A percentile compares a stretch with the other conserved stretches of the same genome.
phyloP scores from a whole-genome alignment of 35 echinoderm and acorn worm species.

The Apostichopus californicus region DNA sequence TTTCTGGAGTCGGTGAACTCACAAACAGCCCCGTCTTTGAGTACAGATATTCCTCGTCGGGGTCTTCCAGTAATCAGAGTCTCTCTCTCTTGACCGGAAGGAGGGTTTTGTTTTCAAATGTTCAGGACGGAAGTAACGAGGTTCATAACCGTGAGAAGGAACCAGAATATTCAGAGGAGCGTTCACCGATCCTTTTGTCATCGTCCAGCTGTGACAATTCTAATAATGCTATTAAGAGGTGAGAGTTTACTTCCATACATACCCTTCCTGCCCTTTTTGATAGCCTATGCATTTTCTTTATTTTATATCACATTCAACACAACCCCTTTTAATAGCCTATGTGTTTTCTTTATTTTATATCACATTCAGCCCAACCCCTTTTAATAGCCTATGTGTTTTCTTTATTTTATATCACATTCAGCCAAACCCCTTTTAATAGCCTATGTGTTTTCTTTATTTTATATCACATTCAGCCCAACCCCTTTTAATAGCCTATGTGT shows the following conservation, averaged over 20 bases:
- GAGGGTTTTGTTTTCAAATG: not conserved
- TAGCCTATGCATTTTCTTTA: not conserved
- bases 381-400: too few species aligned
- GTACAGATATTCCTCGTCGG: not conserved
- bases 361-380: too few species aligned
- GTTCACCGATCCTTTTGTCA: not conserved
- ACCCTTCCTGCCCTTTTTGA: not conserved
- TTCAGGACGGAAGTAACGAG: not conserved
- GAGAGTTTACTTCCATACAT: not conserved
- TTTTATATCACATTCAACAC: not conserved
- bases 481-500: not conserved
- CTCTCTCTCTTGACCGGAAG: constrained; percentile 12
- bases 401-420: too few species aligned
- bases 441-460: not conserved
- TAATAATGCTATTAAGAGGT: not conserved
- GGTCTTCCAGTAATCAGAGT: constrained; percentile 11
- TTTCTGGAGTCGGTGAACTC: not conserved
- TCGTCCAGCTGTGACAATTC: not conserved
- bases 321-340: not conserved
- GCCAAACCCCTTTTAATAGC: too few species aligned
- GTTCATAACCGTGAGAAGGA: not conserved
- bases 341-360: too few species aligned
- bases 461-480: not conserved
- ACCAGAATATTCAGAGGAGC: not conserved
- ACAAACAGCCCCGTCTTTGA: constrained; percentile 35